phyloP scores from a whole-genome alignment of 2,113 vertebrate species.

The Serinus canaria region DNA sequence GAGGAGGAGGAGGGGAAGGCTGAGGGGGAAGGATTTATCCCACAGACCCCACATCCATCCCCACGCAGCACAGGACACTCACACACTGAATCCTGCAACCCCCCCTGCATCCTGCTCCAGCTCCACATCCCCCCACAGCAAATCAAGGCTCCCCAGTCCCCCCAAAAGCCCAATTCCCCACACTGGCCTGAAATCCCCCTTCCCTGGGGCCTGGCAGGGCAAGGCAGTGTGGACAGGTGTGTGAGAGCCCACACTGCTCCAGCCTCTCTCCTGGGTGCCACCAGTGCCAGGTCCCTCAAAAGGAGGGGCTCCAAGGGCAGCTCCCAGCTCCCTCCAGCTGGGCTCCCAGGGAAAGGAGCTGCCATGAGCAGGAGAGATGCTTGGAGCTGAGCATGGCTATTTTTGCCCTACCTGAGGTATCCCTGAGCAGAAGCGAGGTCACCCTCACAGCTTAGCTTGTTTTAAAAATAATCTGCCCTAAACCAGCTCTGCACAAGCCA shows the following conservation, averaged over 20 bases:
- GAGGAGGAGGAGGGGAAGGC: not conserved
- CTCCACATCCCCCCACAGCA: not conserved
- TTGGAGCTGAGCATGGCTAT: not conserved
- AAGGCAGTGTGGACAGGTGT: not conserved
- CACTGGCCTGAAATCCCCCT: not conserved
- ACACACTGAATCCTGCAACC: rapidly evolving
- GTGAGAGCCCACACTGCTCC: not conserved
- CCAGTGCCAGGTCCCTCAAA: not conserved
- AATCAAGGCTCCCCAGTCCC: not conserved
- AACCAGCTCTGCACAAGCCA: not conserved
- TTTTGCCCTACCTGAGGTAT: not conserved
- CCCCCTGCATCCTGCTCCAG: not conserved
- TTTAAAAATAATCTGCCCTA: not conserved
- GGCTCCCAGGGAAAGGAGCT: not conserved
- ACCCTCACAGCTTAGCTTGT: not conserved
- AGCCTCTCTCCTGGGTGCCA: not conserved
- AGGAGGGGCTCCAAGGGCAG: not conserved
- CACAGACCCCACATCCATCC: not conserved
- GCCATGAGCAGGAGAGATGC: not conserved
- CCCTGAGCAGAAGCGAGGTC: not conserved
- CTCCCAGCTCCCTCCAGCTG: not conserved
- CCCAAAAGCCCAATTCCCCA: not conserved
- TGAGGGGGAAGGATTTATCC: not conserved
- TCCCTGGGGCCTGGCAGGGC: not conserved
- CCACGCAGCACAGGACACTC: rapidly evolving